Percentiles rank a stretch among this genome's conserved stretches.
These are phyloP conservation scores for Neomicropteryx cornuta DNA, from an alignment of 1,140 invertebrate genomes.

Conservation along the genomic window DNA sequence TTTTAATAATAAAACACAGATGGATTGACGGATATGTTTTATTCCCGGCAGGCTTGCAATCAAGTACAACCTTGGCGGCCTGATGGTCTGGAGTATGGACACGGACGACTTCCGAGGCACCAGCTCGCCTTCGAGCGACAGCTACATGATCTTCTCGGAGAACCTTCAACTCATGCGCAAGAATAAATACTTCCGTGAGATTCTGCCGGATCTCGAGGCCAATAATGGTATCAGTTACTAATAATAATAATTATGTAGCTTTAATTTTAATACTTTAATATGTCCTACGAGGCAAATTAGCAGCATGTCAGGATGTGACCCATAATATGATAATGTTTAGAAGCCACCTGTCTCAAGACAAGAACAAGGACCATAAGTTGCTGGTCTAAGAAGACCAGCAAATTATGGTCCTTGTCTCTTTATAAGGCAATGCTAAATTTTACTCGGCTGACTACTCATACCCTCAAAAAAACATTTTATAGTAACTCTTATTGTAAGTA, in stretches of 20 bases:
- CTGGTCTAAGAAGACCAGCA: too few species aligned
- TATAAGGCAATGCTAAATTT: too few species aligned
- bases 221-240: conserved; percentile 20
- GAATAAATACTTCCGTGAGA: conserved; percentile 21
- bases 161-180: conserved; percentile 20
- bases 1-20: background rate
- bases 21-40: conserved; percentile 7
- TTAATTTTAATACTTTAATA: background rate
- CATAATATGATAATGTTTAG: background rate
- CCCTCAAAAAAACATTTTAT: background rate
- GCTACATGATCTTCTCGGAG: conserved; percentile 34
- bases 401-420: too few species aligned
- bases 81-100: conserved; percentile 76
- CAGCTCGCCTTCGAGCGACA: conserved; percentile 38
- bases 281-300: conserved; percentile 12
- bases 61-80: conserved; percentile 55
- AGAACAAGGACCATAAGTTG: too few species aligned
- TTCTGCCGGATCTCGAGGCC: conserved; percentile 23
- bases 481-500: background rate
- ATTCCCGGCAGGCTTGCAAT: conserved; percentile 47
- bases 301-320: background rate
- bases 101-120: conserved; percentile 64
- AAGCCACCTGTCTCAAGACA: too few species aligned
- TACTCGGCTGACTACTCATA: too few species aligned
- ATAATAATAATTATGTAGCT: background rate